Percentiles rank a stretch among this genome's conserved stretches.
Conservation (phyloP, 2,113 vertebrate species). For the Hemibagrus wyckioides region DNA sequence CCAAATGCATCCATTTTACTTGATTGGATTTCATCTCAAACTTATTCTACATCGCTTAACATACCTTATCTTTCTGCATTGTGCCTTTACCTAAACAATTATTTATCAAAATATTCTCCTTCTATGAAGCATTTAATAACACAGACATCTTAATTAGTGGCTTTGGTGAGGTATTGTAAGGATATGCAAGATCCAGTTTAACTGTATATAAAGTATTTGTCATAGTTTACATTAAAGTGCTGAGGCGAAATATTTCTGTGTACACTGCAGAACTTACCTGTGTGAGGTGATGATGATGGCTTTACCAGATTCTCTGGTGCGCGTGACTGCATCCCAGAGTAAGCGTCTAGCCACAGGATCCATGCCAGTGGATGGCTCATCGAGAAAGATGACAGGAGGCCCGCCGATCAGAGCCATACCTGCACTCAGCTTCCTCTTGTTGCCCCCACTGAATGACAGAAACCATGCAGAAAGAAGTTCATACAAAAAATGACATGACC, state of each 20-base stretch:
- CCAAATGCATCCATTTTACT: background rate
- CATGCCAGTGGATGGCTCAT: slow-evolving; percentile 97
- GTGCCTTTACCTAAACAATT: background rate
- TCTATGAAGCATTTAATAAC: background rate
- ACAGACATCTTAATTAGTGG: background rate
- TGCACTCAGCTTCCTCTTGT: slow-evolving; percentile 93
- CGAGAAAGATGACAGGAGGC: slow-evolving; percentile 92
- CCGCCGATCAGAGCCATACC: slow-evolving; percentile 93
- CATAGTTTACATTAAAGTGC: background rate
- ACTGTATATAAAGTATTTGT: no score
- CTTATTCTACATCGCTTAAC: background rate
- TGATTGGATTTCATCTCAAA: background rate
- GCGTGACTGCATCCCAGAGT: slow-evolving; percentile 91
- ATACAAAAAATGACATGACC: background rate
- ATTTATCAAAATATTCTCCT: background rate
- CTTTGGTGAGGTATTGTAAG: background rate
- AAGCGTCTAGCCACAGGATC: slow-evolving; percentile 93
- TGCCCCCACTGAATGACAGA: slow-evolving; percentile 79
- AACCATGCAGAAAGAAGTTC: background rate
- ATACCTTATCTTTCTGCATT: background rate
- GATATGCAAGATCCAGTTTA: background rate
- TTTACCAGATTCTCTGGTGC: slow-evolving; percentile 89
- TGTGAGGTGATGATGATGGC: slow-evolving; percentile 97
- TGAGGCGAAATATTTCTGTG: background rate
- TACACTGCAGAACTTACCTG: slow-evolving; percentile 74